Evolutionary conservation across 1,140 invertebrate species (phyloP).

Genomic region (Anagrus nilaparvatae): DNA sequence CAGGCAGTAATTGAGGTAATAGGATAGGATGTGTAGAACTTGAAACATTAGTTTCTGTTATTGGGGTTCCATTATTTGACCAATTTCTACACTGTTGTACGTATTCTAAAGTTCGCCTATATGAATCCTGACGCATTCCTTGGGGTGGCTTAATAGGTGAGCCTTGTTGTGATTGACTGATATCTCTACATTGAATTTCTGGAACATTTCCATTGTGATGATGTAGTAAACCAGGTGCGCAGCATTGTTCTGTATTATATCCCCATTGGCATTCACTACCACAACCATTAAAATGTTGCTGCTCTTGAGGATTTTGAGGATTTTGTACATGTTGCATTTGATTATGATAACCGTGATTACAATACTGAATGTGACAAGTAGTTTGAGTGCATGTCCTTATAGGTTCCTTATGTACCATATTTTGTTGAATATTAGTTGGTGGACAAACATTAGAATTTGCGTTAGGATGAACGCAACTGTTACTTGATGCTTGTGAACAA

Average conservation of each 20-base stretch:
- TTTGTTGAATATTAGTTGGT: conserved; percentile 5
- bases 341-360: conserved; percentile 16
- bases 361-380: conserved; percentile 28
- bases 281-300: conserved; percentile 28
- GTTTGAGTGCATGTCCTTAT: conserved; percentile 30
- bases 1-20: conserved; percentile 39
- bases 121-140: conserved; percentile 72
- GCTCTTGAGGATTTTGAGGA: not conserved
- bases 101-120: conserved; percentile 80
- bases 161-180: conserved; percentile 51
- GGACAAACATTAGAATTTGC: conserved; percentile 4
- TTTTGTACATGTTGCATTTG: conserved; percentile 7
- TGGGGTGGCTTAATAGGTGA: conserved; percentile 36
- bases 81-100: conserved; percentile 83
- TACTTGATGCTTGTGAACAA: conserved; percentile 23
- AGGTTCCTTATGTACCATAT: conserved; percentile 12
- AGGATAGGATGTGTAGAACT: conserved; percentile 61
- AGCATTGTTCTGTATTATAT: conserved; percentile 32
- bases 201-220: conserved; percentile 22
- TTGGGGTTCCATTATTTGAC: conserved; percentile 42
- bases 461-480: conserved; percentile 28
- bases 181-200: conserved; percentile 57
- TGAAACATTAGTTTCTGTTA: conserved; percentile 53
- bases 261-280: conserved; percentile 34
- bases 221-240: conserved; percentile 16